These are phyloP conservation scores for Drepana arcuata DNA, from an alignment of 1,140 invertebrate species.

Conservation along the genomic window DNA sequence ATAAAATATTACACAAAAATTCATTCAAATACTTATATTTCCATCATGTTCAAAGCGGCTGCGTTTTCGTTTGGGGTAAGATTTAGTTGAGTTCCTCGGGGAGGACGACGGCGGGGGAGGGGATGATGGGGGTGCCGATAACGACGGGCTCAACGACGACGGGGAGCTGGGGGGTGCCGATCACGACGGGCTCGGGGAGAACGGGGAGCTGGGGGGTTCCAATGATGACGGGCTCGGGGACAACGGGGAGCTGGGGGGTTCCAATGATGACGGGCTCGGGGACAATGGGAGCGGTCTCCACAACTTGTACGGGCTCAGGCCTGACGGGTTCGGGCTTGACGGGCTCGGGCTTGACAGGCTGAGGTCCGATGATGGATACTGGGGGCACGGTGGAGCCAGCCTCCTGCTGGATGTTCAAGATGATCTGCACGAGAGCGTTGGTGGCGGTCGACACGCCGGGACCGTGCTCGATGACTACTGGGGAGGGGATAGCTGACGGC, in stretches of 20 bases:
- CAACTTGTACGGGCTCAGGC: not conserved
- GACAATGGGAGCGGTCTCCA: not conserved
- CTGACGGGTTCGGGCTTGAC: not conserved
- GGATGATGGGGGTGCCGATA: slow-evolving; percentile 6
- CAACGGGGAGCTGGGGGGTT: not conserved
- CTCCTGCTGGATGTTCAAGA: slow-evolving; percentile 12
- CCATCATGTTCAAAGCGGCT: not conserved
- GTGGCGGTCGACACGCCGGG: slow-evolving; percentile 4
- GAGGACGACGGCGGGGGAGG: slow-evolving; percentile 2
- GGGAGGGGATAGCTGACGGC: slow-evolving; percentile 6
- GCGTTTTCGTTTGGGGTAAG: not conserved
- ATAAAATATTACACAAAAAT: not conserved
- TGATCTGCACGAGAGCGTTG: slow-evolving; percentile 16
- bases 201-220: slow-evolving; percentile 8
- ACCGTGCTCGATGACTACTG: slow-evolving; percentile 8
- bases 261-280: not conserved
- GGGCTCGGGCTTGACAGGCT: not conserved
- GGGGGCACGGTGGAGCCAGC: not conserved
- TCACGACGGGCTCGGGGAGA: not conserved
- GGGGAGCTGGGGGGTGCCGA: slow-evolving; percentile 8
- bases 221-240: slow-evolving; percentile 2
- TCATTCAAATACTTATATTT: not conserved
- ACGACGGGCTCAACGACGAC: slow-evolving; percentile 4
- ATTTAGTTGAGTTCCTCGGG: slow-evolving; percentile 9
- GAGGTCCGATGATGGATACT: not conserved